Conservation (phyloP, 2,113 vertebrate genomes). For the Nothocercus nigrocapillus region DNA sequence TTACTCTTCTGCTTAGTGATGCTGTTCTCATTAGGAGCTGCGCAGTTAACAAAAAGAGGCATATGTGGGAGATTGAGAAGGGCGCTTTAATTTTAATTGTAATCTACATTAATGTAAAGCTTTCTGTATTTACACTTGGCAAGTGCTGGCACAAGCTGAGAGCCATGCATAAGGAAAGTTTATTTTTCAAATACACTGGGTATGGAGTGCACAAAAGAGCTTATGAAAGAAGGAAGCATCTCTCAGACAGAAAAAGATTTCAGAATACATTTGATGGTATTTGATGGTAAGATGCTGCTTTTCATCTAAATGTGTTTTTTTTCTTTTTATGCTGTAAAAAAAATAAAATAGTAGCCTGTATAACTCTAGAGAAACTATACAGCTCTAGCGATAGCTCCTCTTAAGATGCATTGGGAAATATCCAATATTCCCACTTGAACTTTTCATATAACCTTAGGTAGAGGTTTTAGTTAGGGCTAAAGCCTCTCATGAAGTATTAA, state of each 20-base stretch:
- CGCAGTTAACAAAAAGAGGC: neutral
- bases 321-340: neutral
- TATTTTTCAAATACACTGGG: slow-evolving; percentile 30
- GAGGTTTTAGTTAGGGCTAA: slow-evolving; percentile 50
- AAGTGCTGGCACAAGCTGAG: slow-evolving; percentile 41
- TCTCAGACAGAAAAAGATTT: neutral
- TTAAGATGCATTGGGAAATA: neutral
- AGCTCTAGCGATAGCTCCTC: neutral
- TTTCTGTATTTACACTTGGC: slow-evolving; percentile 18
- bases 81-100: neutral
- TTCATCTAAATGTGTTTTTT: neutral
- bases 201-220: neutral
- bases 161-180: slow-evolving; percentile 20
- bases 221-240: neutral
- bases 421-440: neutral
- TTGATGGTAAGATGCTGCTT: neutral
- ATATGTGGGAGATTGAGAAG: neutral
- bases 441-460: slow-evolving; percentile 35
- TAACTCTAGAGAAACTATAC: neutral
- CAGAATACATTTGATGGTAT: neutral
- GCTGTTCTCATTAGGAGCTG: neutral
- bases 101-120: neutral
- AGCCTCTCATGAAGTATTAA: slow-evolving; percentile 62
- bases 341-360: neutral
- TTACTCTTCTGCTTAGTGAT: neutral